Conservation (phyloP, 2,888 invertebrate genomes). For the Volucella inanis region DNA sequence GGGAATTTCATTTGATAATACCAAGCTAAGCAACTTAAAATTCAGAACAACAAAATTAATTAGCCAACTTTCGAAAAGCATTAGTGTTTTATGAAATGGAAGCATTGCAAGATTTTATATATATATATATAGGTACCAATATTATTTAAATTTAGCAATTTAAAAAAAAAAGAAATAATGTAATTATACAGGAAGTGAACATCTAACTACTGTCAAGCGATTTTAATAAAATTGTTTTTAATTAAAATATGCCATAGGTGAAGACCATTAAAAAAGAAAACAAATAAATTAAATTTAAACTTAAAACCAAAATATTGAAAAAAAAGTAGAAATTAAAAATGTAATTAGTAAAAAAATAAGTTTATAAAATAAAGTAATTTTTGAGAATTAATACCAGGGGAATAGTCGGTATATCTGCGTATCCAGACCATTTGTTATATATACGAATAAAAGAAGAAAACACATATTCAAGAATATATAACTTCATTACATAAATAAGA, state of each 20-base stretch:
- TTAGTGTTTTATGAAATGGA: conserved; percentile 57
- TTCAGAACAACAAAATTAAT: conserved; percentile 11
- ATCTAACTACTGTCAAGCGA: conserved; percentile 63
- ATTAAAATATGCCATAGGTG: conserved; percentile 38
- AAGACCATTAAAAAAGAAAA: conserved; percentile 16
- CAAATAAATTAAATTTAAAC: conserved; percentile 18
- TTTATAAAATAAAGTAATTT: conserved; percentile 57
- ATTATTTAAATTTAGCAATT: conserved; percentile 5
- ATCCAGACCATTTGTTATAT: conserved; percentile 75
- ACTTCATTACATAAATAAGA: conserved; percentile 70
- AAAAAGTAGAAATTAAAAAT: not conserved
- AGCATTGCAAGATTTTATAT: conserved; percentile 47
- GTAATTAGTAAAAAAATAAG: conserved; percentile 7
- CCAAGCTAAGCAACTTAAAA: conserved; percentile 39
- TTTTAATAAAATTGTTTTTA: conserved; percentile 8
- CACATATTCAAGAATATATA: conserved; percentile 75
- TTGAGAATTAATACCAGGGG: conserved; percentile 75
- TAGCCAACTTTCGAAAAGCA: conserved; percentile 32
- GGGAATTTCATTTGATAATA: conserved; percentile 46
- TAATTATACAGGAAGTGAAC: conserved; percentile 52
- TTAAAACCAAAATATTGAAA: not conserved
- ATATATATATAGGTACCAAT: no score
- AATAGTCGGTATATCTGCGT: conserved; percentile 77
- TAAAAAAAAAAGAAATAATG: not conserved
- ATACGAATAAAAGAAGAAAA: conserved; percentile 76